A percentile compares a stretch with the other conserved stretches of the same genome.
These are phyloP conservation scores for Ernsta delagoae DNA, from an alignment of 2,888 invertebrate genomes.

Conservation along the genomic window DNA sequence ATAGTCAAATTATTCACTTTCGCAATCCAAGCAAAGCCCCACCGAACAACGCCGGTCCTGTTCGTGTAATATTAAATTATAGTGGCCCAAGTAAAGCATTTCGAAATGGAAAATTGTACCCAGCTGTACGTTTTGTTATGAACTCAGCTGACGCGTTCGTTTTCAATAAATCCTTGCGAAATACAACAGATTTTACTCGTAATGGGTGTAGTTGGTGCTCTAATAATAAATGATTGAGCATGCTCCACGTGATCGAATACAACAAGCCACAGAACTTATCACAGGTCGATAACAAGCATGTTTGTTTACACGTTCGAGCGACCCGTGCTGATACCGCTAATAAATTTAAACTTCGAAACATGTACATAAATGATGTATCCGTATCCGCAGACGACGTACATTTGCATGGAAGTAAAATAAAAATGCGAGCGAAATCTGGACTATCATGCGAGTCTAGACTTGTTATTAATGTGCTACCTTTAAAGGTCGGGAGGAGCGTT, in stretches of 20 bases:
- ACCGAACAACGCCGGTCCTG: constrained; percentile 58
- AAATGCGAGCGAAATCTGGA: constrained; percentile 39
- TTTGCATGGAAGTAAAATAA: constrained; percentile 43
- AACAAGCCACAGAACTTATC: constrained; percentile 3
- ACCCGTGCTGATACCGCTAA: neutral
- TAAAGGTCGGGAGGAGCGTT: constrained; percentile 45
- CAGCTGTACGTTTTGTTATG: constrained; percentile 56
- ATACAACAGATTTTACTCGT: constrained; percentile 26
- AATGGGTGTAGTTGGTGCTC: constrained; percentile 33
- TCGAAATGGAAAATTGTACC: constrained; percentile 78
- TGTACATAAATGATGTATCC: constrained; percentile 24
- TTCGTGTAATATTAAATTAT: constrained; percentile 83
- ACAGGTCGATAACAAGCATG: neutral
- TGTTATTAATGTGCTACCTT: constrained; percentile 58
- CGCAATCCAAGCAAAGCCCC: constrained; percentile 75
- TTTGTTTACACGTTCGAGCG: neutral
- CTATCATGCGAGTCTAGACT: constrained; percentile 51
- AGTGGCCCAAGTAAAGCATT: constrained; percentile 76
- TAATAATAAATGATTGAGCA: neutral
- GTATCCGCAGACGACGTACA: constrained; percentile 38
- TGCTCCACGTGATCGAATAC: neutral
- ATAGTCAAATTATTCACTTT: constrained; percentile 82
- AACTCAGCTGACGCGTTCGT: constrained; percentile 56
- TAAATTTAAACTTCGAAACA: constrained; percentile 8
- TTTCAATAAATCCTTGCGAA: constrained; percentile 51